Conservation (phyloP, 2,797 vertebrate genomes). For the Xenopus petersii region DNA sequence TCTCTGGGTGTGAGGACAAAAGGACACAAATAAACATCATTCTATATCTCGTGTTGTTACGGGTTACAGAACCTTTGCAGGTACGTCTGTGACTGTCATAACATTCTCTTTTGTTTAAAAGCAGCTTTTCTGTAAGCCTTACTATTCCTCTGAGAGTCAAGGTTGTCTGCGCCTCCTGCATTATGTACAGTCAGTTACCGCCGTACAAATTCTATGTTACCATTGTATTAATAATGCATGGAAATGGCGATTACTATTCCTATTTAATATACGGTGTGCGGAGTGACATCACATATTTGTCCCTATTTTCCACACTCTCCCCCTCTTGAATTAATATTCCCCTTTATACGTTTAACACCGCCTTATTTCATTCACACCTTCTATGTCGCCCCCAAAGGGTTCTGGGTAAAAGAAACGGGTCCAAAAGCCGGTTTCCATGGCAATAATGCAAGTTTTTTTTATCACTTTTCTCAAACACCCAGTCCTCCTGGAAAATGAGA, state of each 20-base stretch:
- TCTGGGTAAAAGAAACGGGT: conserved; percentile 31
- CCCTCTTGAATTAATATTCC: not conserved
- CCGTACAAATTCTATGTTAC: not conserved
- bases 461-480: conserved; percentile 20
- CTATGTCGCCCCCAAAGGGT: conserved; percentile 42
- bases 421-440: conserved; percentile 38
- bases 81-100: no score
- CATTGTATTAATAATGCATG: not conserved
- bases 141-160: no score
- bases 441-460: conserved; percentile 25
- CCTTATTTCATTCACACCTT: conserved; percentile 14
- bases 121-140: no score
- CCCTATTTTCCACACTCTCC: not conserved
- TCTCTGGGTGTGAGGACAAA: no score
- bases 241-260: not conserved
- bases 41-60: no score
- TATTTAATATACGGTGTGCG: no score
- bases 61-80: no score
- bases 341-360: not conserved
- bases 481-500: conserved; percentile 30
- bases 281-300: no score
- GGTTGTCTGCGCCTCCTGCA: no score
- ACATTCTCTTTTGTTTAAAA: no score
- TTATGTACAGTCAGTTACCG: no score
- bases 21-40: no score